These are phyloP conservation scores for Papilio elwesi DNA, from an alignment of 2,888 invertebrate genomes.

Conservation along the genomic window DNA sequence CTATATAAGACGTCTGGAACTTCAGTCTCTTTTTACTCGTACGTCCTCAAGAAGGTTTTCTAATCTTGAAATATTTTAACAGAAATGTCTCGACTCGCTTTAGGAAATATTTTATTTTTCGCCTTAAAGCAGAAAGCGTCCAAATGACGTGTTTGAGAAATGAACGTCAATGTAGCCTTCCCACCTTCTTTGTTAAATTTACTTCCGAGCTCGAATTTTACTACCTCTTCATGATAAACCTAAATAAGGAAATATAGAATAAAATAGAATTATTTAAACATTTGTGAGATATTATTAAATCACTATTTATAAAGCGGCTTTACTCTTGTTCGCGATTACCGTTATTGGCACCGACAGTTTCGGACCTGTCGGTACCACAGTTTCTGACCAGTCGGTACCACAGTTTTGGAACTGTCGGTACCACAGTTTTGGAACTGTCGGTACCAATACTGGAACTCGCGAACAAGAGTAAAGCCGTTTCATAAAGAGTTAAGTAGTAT, in stretches of 20 bases:
- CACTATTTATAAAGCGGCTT: too few relatives aligned
- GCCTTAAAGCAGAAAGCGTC: conserved; percentile 2
- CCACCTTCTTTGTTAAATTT: conserved; percentile 2
- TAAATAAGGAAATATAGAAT: neutral
- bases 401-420: too few relatives aligned
- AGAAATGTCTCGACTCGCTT: conserved; percentile 3
- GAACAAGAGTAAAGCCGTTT: too few relatives aligned
- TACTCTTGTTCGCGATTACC: too few relatives aligned
- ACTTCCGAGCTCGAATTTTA: neutral
- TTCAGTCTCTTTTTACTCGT: neutral
- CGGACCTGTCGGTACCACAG: too few relatives aligned
- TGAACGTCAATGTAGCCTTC: conserved; percentile 9
- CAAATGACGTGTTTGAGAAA: conserved; percentile 31
- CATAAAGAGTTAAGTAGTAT: too few relatives aligned
- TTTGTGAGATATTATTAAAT: too few relatives aligned
- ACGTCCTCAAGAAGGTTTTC: conserved; percentile 14
- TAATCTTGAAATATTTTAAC: conserved; percentile 18
- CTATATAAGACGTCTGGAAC: neutral
- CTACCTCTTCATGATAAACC: neutral
- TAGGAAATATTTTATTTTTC: conserved; percentile 22
- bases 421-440: too few relatives aligned
- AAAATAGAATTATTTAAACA: neutral
- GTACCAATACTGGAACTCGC: too few relatives aligned
- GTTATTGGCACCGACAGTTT: too few relatives aligned
- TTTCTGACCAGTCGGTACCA: too few relatives aligned